Base-by-base conservation (phyloP, 1,140 invertebrate genomes). In the Bombus difficillimus region DNA sequence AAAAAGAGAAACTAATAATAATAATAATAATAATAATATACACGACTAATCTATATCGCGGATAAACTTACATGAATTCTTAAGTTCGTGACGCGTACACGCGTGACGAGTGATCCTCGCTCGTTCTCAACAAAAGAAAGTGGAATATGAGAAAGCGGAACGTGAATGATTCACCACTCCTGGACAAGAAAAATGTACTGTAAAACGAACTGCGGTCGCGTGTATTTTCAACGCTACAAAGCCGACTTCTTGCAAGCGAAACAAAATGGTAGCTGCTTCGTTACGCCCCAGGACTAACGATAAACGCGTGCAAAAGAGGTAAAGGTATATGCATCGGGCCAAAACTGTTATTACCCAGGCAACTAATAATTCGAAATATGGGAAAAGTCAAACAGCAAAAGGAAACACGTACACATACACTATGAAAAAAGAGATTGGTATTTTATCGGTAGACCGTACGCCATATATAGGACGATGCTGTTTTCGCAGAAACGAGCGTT, bases 221-320 rank as follows among this genome's bases (percentile, higher is more conserved):
- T 88, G 75, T 79, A 74, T 79, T 69, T 79, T 47, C n/a, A 32
- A 72, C 12, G 73, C 78, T 81, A 41, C n/a, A 53, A 66, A 86
- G 53, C 73, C 62, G 78, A 79, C 57, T 41, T 73, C 81, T 84
- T 79, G 78, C 86, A 85, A 89, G 86, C 75, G 81, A 92, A 93
- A 95, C 92, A 93, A 92, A 94, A 94, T 92, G 92, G 91, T 93
- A 87, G 91, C 88, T 93, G 89, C 88, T 91, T 92, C 90, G 87
- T 90, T 90, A 89, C 83, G 89, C 90, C 89, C 91, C 57, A 76
- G 81, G 28, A 83, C 39, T 87, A 59, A 84, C 69, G n/a, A 80
- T 72, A 47, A 59, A 72, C 43, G 71, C 69, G 28, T 81, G 43
- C 66, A 37, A 57, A 39, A 81, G 25, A 47, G 3, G 64, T 9